Evolutionary conservation across 2,888 invertebrate species (phyloP).

Genomic region (Merodon equestris): DNA sequence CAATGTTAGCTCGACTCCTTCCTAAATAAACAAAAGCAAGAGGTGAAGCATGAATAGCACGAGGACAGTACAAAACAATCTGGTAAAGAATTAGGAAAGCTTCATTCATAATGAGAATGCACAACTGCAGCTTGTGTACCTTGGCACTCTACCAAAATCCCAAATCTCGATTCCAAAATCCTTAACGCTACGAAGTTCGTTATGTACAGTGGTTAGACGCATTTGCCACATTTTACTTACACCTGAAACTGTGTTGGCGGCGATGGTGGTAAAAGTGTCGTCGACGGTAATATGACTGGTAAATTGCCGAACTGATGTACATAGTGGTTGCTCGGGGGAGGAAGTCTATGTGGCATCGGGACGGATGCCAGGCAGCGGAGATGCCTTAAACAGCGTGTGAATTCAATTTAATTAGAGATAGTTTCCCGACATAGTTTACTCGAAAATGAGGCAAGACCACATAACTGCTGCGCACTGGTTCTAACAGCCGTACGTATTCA

Average conservation of each 20-base stretch:
- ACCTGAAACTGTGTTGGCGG: conserved; percentile 28
- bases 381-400: conserved; percentile 43
- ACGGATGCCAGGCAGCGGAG: conserved; percentile 32
- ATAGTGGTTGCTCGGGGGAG: conserved; percentile 34
- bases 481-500: conserved; percentile 24
- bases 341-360: conserved; percentile 43
- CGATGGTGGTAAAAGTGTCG: conserved; percentile 11
- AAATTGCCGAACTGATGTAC: conserved; percentile 34
- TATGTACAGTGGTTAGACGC: conserved; percentile 53
- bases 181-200: conserved; percentile 41
- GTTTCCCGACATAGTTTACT: conserved; percentile 36
- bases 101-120: conserved; percentile 53
- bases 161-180: background rate
- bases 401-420: conserved; percentile 64
- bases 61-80: too few relatives aligned
- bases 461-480: conserved; percentile 58
- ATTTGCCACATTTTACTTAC: conserved; percentile 55
- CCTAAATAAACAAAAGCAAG: conserved; percentile 46
- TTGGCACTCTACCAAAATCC: conserved; percentile 60
- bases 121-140: conserved; percentile 44
- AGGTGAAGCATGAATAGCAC: too few relatives aligned
- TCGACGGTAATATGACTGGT: too few relatives aligned
- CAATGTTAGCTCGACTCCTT: conserved; percentile 34
- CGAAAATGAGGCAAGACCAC: conserved; percentile 50
- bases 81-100: too few relatives aligned